These are phyloP conservation scores for Synaphobranchus kaupii DNA, from an alignment of 2,797 vertebrate species.

Conservation along the genomic window DNA sequence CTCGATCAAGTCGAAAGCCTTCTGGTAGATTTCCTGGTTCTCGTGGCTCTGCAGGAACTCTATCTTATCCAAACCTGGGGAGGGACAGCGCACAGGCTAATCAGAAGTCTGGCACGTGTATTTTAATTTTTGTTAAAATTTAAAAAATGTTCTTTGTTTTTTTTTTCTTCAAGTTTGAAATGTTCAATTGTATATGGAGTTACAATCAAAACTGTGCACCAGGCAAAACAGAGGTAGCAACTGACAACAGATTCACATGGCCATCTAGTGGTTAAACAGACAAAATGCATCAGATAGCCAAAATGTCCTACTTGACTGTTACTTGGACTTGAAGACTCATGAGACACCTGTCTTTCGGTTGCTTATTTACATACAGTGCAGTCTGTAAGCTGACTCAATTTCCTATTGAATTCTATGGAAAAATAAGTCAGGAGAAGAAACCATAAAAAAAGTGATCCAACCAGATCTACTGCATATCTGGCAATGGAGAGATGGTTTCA, in stretches of 20 bases:
- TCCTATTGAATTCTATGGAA: no score
- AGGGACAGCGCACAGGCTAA: background rate
- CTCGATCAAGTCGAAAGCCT: conserved; percentile 86
- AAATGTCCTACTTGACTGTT: background rate
- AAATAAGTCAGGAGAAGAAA: no score
- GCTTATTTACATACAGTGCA: background rate
- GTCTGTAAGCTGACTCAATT: no score
- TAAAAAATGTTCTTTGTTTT: background rate
- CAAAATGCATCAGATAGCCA: background rate
- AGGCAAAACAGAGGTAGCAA: background rate
- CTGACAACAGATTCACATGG: background rate
- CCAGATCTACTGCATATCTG: no score
- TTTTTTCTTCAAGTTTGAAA: background rate
- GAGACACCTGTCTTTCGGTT: background rate
- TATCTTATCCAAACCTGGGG: conserved; percentile 83
- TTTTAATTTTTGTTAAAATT: background rate
- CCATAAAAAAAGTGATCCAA: no score
- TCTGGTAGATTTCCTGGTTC: conserved; percentile 89
- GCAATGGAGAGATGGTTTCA: no score
- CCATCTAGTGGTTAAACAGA: background rate
- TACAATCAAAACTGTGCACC: background rate
- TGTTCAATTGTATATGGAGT: background rate
- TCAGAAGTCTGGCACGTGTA: no score
- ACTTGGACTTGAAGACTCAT: background rate
- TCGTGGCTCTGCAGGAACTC: conserved; percentile 88